Base-by-base conservation (phyloP, 2,888 invertebrate genomes). In the Cataglyphis altisquamis region DNA sequence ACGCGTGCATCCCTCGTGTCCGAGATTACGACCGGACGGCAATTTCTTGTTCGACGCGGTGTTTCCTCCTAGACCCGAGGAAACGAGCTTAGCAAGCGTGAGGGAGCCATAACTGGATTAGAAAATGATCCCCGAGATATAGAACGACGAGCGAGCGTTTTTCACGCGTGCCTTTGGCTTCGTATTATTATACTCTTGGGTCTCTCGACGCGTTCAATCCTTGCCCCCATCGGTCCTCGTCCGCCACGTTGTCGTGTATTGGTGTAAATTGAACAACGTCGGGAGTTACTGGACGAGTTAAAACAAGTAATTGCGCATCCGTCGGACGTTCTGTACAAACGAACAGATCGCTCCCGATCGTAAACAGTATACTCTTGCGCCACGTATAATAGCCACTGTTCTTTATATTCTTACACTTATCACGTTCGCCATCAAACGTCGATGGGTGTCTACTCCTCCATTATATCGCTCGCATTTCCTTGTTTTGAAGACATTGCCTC, bases 271-370 rank as follows among this genome's bases (percentile, higher is more conserved):
- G 77, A 72, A 80, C 68, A 70, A 82, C 55, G 84, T 64, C 62
- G 12, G 36, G 39, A 67, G 64, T 80, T 72, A 78, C 48, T 32
- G 70, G 25, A 52, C 62, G 80, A 64, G 62, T 78, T 74, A 60
- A 81, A 75, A 60, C 62, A 45, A 64, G 83, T 87, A 87, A 87
- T 87, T 83, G 73, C 85, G 77, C 64, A 64, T 60, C 81, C 57
- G 72, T 68, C 68, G 48, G 55, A 73, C 74, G 67, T 85, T 87
- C 75, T 48, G 57, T 41, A 29, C 39, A 41, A 45, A 74, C 63
- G 63, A 75, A 36, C 85, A 21, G 78, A 66, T 55, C 81, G 55
- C 45, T 64, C 29, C 57, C 12, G 25, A 32, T 60, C 78, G 60
- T 78, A 80, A 80, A 66, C 64, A 82, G 82, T 41, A 74, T 63